Percentiles rank a stretch among this genome's conserved stretches.
Conservation (phyloP, 1,140 invertebrate species). For the Zeugodacus cucurbitae region DNA sequence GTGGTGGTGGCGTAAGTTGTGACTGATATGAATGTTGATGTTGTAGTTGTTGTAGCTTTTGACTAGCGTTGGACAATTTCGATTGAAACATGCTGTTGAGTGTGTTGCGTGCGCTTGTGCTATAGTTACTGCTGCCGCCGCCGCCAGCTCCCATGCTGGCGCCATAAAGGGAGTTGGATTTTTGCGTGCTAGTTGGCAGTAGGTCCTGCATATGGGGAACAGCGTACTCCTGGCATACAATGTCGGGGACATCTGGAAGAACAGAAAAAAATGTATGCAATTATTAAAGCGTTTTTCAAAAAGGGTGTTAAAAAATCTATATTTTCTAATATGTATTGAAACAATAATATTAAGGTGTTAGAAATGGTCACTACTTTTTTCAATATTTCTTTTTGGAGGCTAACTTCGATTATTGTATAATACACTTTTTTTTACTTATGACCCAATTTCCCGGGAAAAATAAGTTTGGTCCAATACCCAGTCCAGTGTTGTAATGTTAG, state of each 20-base stretch:
- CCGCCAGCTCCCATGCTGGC: constrained; percentile 41
- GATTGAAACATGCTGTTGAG: constrained; percentile 52
- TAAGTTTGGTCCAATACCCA: no score
- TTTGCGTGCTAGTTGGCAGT: constrained; percentile 52
- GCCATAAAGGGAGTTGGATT: constrained; percentile 46
- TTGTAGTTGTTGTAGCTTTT: constrained; percentile 36
- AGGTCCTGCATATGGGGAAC: constrained; percentile 67
- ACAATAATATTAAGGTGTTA: no score
- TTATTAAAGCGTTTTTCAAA: background rate
- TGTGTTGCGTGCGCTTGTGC: constrained; percentile 51
- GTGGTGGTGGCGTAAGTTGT: constrained; percentile 52
- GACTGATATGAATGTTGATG: constrained; percentile 40
- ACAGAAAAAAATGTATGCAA: background rate
- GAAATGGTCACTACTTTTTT: no score
- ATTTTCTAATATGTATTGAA: no score
- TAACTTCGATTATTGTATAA: no score
- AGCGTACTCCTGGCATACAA: constrained; percentile 71
- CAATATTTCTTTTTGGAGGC: no score
- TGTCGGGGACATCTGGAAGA: constrained; percentile 70
- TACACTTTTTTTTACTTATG: no score
- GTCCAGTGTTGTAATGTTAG: no score
- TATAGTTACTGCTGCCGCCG: constrained; percentile 46
- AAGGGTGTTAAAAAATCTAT: background rate
- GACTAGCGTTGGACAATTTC: constrained; percentile 49
- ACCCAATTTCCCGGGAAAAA: no score